Percentiles rank a stretch among this genome's conserved stretches.
These are phyloP conservation scores for Muscina levida DNA, from an alignment of 2,888 invertebrate genomes.

Conservation along the genomic window DNA sequence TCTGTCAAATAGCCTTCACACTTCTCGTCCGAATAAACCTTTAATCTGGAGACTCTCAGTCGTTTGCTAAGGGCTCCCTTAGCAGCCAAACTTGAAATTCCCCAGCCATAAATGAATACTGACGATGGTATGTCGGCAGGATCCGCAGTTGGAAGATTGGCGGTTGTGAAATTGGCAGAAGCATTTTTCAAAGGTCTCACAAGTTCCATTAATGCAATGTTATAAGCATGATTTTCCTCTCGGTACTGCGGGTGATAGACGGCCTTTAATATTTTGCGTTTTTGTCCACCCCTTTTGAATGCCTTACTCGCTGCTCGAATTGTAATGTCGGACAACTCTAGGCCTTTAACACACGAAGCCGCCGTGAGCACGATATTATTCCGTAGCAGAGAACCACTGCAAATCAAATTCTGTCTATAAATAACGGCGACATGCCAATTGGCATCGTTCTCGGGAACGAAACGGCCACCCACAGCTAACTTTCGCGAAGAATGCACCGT, in stretches of 20 bases:
- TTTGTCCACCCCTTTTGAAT: constrained; percentile 57
- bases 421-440: constrained; percentile 56
- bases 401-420: constrained; percentile 31
- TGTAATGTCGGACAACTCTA: constrained; percentile 37
- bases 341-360: constrained; percentile 54
- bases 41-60: constrained; percentile 48
- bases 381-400: constrained; percentile 53
- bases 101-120: constrained; percentile 53
- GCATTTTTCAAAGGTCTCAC: constrained; percentile 38
- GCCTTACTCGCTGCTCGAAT: constrained; percentile 46
- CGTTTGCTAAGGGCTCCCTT: constrained; percentile 48
- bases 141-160: constrained; percentile 30
- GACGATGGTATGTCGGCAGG: constrained; percentile 36
- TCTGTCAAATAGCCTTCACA: constrained; percentile 43
- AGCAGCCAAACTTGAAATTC: constrained; percentile 23
- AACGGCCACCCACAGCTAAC: constrained; percentile 32
- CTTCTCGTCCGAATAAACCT: constrained; percentile 55
- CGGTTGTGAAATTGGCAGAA: not conserved
- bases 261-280: constrained; percentile 40
- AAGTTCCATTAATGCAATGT: constrained; percentile 52
- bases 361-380: constrained; percentile 54
- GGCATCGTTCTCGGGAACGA: constrained; percentile 22
- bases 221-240: constrained; percentile 31
- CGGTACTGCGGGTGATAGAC: constrained; percentile 50
- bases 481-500: not conserved